phyloP scores from a whole-genome alignment of 2,888 invertebrate genomes.

The Carcina quercana region DNA sequence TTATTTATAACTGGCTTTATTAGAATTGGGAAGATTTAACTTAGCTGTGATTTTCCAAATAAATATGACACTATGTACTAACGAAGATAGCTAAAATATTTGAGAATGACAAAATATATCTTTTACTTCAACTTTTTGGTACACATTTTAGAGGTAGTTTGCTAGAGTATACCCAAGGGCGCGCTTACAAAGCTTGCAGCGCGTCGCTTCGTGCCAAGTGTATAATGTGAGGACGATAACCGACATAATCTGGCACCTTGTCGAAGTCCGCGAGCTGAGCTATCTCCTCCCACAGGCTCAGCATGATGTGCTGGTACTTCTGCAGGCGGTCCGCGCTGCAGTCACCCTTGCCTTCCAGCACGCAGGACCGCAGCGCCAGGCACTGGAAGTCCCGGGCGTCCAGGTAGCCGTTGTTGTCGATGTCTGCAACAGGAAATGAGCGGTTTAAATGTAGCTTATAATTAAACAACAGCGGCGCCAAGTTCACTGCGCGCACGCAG shows the following conservation, averaged over 20 bases:
- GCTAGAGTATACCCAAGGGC: too few relatives aligned
- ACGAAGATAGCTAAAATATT: too few relatives aligned
- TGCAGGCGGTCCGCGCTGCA: conserved; percentile 81
- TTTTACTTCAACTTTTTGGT: too few relatives aligned
- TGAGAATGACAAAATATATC: too few relatives aligned
- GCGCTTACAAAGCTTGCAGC: conserved; percentile 14
- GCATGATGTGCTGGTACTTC: conserved; percentile 88
- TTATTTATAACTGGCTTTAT: too few relatives aligned
- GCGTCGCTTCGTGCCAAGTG: conserved; percentile 31
- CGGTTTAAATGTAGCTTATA: too few relatives aligned
- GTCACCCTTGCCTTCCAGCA: conserved; percentile 88
- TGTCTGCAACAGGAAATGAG: conserved; percentile 71
- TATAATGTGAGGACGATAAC: conserved; percentile 45
- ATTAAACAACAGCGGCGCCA: too few relatives aligned
- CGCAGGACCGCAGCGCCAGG: conserved; percentile 85
- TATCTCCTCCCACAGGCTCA: conserved; percentile 89
- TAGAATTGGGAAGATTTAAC: too few relatives aligned
- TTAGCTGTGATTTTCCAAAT: too few relatives aligned
- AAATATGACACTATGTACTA: too few relatives aligned
- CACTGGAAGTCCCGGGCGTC: conserved; percentile 90
- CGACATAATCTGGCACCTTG: conserved; percentile 80
- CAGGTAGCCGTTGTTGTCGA: conserved; percentile 88
- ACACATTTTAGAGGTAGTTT: too few relatives aligned
- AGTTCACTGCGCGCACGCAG: too few relatives aligned
- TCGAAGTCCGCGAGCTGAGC: conserved; percentile 90